Evolutionary conservation across 92 coral and sea anemone genomes (phyloP).

Genomic region (Desmophyllum pertusum): DNA sequence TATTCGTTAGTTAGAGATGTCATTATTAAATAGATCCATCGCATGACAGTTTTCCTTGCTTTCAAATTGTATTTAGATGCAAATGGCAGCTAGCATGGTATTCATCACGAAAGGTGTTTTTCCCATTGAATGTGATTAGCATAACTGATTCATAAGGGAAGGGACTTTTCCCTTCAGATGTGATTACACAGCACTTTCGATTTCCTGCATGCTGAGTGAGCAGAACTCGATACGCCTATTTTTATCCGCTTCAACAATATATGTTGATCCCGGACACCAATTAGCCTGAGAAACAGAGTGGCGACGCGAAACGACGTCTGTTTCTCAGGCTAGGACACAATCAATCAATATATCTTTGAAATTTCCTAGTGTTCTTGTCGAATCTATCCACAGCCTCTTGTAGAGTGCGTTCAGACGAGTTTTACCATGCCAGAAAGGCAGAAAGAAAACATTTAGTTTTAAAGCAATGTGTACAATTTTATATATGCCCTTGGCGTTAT

Average conservation of each 20-base stretch:
- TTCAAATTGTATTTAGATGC: background rate
- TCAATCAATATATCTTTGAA: too few species aligned
- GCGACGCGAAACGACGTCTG: too few species aligned
- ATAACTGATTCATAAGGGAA: too few species aligned
- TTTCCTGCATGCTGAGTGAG: background rate
- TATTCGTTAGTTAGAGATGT: too few species aligned
- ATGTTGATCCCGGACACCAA: too few species aligned
- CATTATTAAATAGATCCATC: background rate
- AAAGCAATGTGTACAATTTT: background rate
- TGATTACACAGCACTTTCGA: conserved; percentile 14
- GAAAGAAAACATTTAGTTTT: background rate
- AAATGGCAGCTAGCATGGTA: background rate
- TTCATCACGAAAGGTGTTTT: background rate
- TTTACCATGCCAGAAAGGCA: background rate
- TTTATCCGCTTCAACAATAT: background rate
- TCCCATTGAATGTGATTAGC: background rate
- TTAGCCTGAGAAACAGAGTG: too few species aligned
- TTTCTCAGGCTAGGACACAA: too few species aligned
- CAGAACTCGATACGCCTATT: background rate
- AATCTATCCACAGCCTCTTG: too few species aligned
- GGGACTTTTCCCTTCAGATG: background rate
- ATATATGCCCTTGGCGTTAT: background rate
- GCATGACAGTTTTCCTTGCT: background rate
- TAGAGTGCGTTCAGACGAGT: background rate
- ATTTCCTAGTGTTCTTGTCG: too few species aligned